Evolutionary conservation across 1,140 invertebrate genomes (phyloP).

Genomic region (Copidosoma floridanum): DNA sequence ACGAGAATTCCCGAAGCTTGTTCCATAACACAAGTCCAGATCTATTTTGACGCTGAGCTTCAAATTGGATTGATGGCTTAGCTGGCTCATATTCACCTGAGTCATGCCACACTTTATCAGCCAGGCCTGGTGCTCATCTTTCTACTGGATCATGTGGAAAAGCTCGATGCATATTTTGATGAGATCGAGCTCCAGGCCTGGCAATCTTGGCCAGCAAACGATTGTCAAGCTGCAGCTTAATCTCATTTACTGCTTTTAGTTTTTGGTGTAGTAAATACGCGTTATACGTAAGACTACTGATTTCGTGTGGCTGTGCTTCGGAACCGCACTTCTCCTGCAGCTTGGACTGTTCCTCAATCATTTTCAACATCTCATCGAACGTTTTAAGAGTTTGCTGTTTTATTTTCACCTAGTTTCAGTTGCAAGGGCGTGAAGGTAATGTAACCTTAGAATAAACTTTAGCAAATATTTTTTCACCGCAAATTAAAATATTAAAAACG

Average conservation of each 20-base stretch:
- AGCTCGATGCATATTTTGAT: constrained; percentile 84
- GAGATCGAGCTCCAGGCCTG: constrained; percentile 81
- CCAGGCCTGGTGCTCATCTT: constrained; percentile 67
- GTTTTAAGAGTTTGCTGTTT: constrained; percentile 84
- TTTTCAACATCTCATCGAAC: constrained; percentile 80
- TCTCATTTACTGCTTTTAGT: constrained; percentile 70
- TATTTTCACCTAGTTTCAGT: constrained; percentile 75
- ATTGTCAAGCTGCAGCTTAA: constrained; percentile 70
- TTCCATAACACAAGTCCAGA: constrained; percentile 50
- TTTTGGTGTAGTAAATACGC: constrained; percentile 69
- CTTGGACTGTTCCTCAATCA: constrained; percentile 88
- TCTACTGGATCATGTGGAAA: constrained; percentile 68
- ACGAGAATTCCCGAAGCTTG: no score
- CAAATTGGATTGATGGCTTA: constrained; percentile 40
- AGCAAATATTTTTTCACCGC: no score
- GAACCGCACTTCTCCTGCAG: constrained; percentile 75
- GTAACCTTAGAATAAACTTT: no score
- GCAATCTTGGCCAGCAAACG: constrained; percentile 75
- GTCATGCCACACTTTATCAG: constrained; percentile 67
- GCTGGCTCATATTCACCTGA: constrained; percentile 64
- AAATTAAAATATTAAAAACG: no score
- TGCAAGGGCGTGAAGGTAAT: no score
- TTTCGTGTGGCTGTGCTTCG: constrained; percentile 83
- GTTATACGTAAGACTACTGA: constrained; percentile 76
- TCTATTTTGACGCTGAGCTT: constrained; percentile 54